Conservation (phyloP, 2,888 invertebrate genomes). For the Caenorhabditis becei region DNA sequence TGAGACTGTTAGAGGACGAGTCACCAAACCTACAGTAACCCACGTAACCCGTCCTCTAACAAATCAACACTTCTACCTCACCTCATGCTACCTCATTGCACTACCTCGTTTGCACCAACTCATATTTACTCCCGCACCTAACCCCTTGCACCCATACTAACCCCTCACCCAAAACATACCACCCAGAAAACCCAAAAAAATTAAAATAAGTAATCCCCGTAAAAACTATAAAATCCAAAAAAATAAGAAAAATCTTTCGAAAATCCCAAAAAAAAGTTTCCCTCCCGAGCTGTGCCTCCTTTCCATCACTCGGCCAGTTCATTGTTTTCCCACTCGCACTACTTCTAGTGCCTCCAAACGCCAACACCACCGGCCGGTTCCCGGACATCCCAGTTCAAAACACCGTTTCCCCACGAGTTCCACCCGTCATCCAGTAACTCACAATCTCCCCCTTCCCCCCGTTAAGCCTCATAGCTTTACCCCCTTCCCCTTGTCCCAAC, state of each 20-base stretch:
- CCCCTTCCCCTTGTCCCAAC: not conserved
- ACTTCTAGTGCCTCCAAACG: too few relatives aligned
- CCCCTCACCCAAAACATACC: not conserved
- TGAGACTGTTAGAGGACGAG: not conserved
- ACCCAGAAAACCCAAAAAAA: slow-evolving; percentile 2
- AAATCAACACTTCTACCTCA: not conserved
- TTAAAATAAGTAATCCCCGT: not conserved
- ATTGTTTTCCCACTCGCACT: not conserved
- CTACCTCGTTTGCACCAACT: not conserved
- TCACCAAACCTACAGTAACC: not conserved
- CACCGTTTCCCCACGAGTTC: not conserved
- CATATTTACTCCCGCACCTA: not conserved
- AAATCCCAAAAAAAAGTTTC: not conserved
- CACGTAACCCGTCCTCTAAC: not conserved
- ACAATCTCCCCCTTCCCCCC: not conserved
- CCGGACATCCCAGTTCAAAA: too few relatives aligned
- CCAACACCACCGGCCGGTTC: not conserved
- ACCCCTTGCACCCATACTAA: slow-evolving; percentile 12
- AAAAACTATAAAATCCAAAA: slow-evolving; percentile 9
- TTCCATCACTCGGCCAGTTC: too few relatives aligned
- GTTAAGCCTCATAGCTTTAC: not conserved
- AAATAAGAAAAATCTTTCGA: not conserved
- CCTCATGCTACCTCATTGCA: slow-evolving; percentile 13
- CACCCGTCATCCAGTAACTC: not conserved
- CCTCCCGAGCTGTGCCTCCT: not conserved